A percentile compares a stretch with the other conserved stretches of the same genome.
Conservation (phyloP, 2,888 invertebrate species). For the Hartigia nigra region DNA sequence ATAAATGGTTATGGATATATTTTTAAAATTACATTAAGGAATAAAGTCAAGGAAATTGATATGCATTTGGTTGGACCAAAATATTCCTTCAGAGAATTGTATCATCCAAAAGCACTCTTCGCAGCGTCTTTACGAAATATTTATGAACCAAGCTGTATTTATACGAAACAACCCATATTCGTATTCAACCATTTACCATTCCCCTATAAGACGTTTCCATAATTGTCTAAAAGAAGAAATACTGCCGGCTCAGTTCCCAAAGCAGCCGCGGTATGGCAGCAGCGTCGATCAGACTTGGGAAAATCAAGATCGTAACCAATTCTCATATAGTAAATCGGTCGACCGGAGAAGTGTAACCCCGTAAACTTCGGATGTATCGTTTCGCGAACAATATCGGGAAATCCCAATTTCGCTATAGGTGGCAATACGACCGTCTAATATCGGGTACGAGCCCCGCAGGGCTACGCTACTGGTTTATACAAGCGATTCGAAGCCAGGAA, state of each 20-base stretch:
- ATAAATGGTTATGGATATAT: neutral
- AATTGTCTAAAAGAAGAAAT: neutral
- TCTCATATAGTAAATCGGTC: neutral
- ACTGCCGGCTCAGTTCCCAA: neutral
- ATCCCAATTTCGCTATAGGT: slow-evolving; percentile 30
- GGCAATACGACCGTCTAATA: slow-evolving; percentile 18
- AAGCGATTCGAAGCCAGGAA: neutral
- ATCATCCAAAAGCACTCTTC: neutral
- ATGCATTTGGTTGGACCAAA: neutral
- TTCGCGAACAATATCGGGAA: slow-evolving; percentile 36
- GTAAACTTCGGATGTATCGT: slow-evolving; percentile 38
- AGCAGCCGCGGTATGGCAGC: neutral
- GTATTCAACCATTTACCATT: neutral
- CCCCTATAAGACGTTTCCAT: neutral
- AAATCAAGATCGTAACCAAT: neutral
- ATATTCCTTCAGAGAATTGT: neutral
- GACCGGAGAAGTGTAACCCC: slow-evolving; percentile 9
- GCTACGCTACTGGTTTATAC: slow-evolving; percentile 5
- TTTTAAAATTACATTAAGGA: neutral
- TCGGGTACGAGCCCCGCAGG: slow-evolving; percentile 32
- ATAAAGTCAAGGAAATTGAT: neutral
- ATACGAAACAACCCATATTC: neutral
- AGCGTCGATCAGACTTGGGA: neutral
- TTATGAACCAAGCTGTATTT: neutral
- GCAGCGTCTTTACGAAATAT: neutral